Base-by-base conservation (phyloP, 1,140 invertebrate genomes). In the Solen grandis region DNA sequence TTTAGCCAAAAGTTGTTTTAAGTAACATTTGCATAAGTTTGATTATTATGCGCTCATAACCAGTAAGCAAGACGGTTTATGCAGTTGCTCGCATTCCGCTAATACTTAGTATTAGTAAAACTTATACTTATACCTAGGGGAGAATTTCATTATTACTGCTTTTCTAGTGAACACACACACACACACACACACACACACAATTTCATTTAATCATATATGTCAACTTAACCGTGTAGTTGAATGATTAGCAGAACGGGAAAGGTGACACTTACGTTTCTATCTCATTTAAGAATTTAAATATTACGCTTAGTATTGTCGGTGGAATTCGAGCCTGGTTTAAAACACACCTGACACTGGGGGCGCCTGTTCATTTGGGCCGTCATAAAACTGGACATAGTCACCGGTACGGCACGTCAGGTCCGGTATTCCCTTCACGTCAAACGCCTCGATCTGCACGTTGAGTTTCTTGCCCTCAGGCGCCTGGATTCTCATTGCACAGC, bases 401-500 rank as follows among this genome's bases (percentile, higher is more conserved):
- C 77, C 77, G 50, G 38, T 60, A 31, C 63, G 77, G 54, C 77
- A 80, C 29, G 65, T 27, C 19, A 22, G 19, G 36, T 63, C 77
- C 16, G 63, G 77, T 4, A 33, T 36, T 29, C 77, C 77, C 0
- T 27, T 16, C n/a, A 80, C 38, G 29, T 80, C 68, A 54, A 80
- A 22, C 8, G 41, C 55, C 41, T 72, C 65, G 46, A 80, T 63
- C 1, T 35, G 22, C 10, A 80, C 41, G 19, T 63, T 22, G 41
- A 80, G 55, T 50, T 46, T 57, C 57, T 80, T 80, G 19, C 77
- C 77, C n/a, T 62, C 60, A 19, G 77, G 77, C 4, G 77, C 77
- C 55, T 80, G 68, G 38, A 80, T 46, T 55, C 77, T 25, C 77
- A 80, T 80, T n/a, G 77, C 55, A 19, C 77, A 80, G 14, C 55